Evolutionary conservation across 2,113 vertebrate genomes (phyloP).

Genomic region (Gopherus evgoodei): DNA sequence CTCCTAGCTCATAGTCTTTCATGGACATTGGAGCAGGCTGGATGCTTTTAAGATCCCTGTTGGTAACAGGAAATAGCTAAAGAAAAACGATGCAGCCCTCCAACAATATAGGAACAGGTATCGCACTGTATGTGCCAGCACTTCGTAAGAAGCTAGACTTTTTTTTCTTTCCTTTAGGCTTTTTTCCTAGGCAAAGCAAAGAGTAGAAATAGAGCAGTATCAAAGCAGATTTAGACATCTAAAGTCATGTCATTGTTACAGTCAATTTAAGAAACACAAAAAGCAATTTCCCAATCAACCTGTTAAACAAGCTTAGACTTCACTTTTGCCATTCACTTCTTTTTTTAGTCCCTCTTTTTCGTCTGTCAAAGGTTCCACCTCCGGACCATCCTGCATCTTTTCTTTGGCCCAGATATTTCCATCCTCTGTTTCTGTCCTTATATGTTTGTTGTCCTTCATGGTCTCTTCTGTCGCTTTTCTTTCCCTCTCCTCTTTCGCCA

Average conservation of each 20-base stretch:
- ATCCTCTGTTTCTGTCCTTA: conserved; percentile 60
- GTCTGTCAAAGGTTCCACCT: conserved; percentile 35
- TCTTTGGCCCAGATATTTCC: conserved; percentile 28
- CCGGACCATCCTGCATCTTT: conserved; percentile 38
- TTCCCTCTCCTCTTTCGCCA: conserved; percentile 77
- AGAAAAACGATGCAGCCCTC: neutral
- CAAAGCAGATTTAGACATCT: neutral
- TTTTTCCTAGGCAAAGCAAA: conserved; percentile 20
- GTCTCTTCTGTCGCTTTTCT: conserved; percentile 34
- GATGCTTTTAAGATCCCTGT: neutral
- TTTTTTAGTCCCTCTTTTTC: conserved; percentile 50
- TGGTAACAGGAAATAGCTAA: neutral
- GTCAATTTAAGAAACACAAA: neutral
- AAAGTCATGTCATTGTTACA: conserved; percentile 38
- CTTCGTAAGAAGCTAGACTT: neutral
- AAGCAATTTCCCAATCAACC: neutral
- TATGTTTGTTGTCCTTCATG: conserved; percentile 40
- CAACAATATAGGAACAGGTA: neutral
- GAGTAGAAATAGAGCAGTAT: neutral
- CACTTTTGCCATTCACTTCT: conserved; percentile 32
- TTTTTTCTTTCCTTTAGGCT: neutral
- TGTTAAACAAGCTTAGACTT: conserved; percentile 10
- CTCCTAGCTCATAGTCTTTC: too few relatives aligned
- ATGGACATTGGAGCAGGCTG: neutral
- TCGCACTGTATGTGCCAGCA: neutral